Percentiles rank a stretch among this genome's conserved stretches.
These are phyloP conservation scores for Ornithoptera alexandrae DNA, from an alignment of 2,888 invertebrate species.

Conservation along the genomic window DNA sequence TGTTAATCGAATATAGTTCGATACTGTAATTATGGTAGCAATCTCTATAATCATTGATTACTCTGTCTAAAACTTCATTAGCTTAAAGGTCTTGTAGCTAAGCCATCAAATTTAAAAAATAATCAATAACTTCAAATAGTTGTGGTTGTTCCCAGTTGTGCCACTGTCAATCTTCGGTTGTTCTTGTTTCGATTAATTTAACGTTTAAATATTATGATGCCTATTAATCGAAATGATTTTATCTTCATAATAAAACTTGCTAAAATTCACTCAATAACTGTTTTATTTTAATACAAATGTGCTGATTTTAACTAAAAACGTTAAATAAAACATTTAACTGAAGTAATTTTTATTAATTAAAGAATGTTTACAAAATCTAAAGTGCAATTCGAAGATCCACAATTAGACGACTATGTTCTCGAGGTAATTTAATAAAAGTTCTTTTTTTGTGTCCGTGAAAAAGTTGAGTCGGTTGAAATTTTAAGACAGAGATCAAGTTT, in stretches of 20 bases:
- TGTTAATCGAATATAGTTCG: too few relatives aligned
- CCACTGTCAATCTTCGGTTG: not conserved
- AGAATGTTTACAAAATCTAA: slow-evolving; percentile 59
- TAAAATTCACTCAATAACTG: not conserved
- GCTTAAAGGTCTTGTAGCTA: too few relatives aligned
- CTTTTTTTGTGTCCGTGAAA: not conserved
- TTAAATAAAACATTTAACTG: not conserved
- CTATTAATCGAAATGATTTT: not conserved
- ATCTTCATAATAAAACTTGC: not conserved
- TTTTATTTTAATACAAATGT: not conserved
- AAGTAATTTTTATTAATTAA: slow-evolving; percentile 1
- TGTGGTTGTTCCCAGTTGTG: not conserved
- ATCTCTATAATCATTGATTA: too few relatives aligned
- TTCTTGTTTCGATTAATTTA: not conserved
- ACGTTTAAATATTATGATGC: not conserved
- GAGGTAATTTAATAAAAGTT: slow-evolving; percentile 53
- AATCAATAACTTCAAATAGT: not conserved
- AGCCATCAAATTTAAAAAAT: not conserved
- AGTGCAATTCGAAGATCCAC: slow-evolving; percentile 73
- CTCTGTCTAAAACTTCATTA: too few relatives aligned
- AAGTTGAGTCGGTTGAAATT: not conserved
- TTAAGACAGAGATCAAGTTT: too few relatives aligned
- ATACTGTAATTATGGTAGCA: too few relatives aligned
- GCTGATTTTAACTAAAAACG: not conserved
- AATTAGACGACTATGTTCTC: slow-evolving; percentile 70